Base-by-base conservation (phyloP, 2,888 invertebrate species). In the Bombyx huttoni region DNA sequence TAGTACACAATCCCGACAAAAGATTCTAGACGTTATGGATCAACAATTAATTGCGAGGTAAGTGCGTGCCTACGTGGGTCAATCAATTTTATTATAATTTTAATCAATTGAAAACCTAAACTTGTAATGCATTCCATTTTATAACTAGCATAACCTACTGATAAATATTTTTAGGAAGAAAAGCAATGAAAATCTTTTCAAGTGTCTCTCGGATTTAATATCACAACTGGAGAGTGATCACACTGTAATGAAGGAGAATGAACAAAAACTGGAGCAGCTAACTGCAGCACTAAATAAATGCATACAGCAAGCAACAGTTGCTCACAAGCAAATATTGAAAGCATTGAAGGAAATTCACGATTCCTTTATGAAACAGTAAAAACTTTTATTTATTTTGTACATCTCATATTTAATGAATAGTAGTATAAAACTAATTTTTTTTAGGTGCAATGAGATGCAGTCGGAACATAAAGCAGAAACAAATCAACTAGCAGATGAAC, bases 191-290 rank as follows among this genome's bases (percentile, higher is more conserved):
- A 65, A 64, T 49, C 58, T 86, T 13, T 59, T 78, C 8, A 75
- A 71, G 52, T 70, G 65, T 57, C 60, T 87, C 34, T 63, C 69
- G 5, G 78, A 81, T 57, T 63, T 83, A 1, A 60, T 78, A 54
- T 56, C 59, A 12, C 70, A 77, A 55, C 58, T 79, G 45, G 82
- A 87, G 58, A 66, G 69, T 51, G 87, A 87, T 58, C 70, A 75
- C 56, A 71, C 65, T 61, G 67, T 63, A 45, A 67, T 86, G 63
- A 82, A 78, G 61, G 81, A 81, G 45, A 85, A 85, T 70, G 78
- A 84, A 57, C 75, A 82, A 59, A 83, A 81, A 56, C 56, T 86
- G 40, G 79, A 84, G 60, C 78, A 82, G 53, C 62, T 84, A 8
- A 72, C 77, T 13, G 68, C 67, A 40, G 69, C 75, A 24, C 68